Evolutionary conservation across 2,888 invertebrate genomes (phyloP).

Genomic region (Sturmia bella): DNA sequence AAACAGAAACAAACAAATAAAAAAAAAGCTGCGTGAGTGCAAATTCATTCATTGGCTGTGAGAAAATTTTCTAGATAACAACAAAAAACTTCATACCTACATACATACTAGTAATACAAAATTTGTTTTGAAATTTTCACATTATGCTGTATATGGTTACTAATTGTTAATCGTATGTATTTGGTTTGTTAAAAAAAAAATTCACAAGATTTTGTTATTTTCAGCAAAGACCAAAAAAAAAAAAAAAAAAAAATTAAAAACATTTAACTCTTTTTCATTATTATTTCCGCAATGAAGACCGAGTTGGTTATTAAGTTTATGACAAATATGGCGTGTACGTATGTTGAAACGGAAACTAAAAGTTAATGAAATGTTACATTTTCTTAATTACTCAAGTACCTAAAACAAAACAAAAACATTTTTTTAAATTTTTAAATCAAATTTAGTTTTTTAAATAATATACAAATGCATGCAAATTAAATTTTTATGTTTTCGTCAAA

Average conservation of each 20-base stretch:
- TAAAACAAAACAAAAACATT: too few species aligned
- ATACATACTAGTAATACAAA: slow-evolving; percentile 24
- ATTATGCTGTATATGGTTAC: neutral
- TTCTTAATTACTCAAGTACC: neutral
- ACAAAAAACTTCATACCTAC: slow-evolving; percentile 23
- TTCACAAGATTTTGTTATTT: slow-evolving; percentile 38
- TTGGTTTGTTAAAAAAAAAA: slow-evolving; percentile 14
- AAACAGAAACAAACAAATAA: slow-evolving; percentile 10
- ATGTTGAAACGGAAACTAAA: slow-evolving; percentile 38
- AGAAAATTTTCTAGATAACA: slow-evolving; percentile 32
- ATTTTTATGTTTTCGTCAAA: too few species aligned
- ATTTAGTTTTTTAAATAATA: too few species aligned
- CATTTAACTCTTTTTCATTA: slow-evolving; percentile 31
- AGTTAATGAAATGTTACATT: neutral
- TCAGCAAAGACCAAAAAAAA: slow-evolving; percentile 2
- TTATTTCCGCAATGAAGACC: slow-evolving; percentile 45
- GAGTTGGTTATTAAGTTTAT: slow-evolving; percentile 12
- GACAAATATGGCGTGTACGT: slow-evolving; percentile 8
- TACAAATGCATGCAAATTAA: too few species aligned
- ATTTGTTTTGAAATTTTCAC: slow-evolving; percentile 22
- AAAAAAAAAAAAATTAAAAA: slow-evolving; percentile 25
- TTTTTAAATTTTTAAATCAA: too few species aligned
- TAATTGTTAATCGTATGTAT: slow-evolving; percentile 43
- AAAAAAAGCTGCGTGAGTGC: slow-evolving; percentile 20
- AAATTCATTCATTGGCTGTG: slow-evolving; percentile 3